Evolutionary conservation across 64 coral and sea anemone genomes (phyloP).

Genomic region (Actinia tenebrosa): DNA sequence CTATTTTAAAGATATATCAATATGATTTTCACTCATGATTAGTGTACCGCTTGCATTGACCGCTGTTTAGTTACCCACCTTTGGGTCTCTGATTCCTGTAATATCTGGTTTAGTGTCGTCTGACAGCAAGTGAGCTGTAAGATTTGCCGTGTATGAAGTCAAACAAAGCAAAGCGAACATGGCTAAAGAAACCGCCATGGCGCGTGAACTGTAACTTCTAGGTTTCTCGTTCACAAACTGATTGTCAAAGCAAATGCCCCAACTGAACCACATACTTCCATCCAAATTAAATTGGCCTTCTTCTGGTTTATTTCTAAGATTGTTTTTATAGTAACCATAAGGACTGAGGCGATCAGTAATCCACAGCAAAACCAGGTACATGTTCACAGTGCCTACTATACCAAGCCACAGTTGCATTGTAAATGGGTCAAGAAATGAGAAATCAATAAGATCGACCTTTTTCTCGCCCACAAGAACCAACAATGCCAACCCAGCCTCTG

Average conservation of each 20-base stretch:
- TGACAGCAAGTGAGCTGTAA: conserved; percentile 79
- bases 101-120: conserved; percentile 77
- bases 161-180: conserved; percentile 79
- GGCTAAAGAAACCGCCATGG: conserved; percentile 75
- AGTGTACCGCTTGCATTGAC: too few relatives aligned
- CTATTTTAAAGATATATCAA: too few relatives aligned
- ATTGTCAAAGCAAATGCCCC: conserved; percentile 96
- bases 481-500: conserved; percentile 67
- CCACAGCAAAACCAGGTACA: conserved; percentile 68
- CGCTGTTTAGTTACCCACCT: conserved; percentile 28
- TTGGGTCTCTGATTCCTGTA: conserved; percentile 74
- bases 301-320: not conserved
- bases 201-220: conserved; percentile 56
- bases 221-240: conserved; percentile 78
- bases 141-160: conserved; percentile 87
- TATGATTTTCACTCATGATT: too few relatives aligned
- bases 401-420: conserved; percentile 71
- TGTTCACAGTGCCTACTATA: conserved; percentile 68
- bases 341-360: conserved; percentile 61
- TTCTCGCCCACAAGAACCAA: conserved; percentile 85
- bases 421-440: conserved; percentile 74
- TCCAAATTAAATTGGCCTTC: conserved; percentile 44
- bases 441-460: conserved; percentile 61
- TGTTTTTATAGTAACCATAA: conserved; percentile 41
- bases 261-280: conserved; percentile 89